Evolutionary conservation across 2,797 vertebrate genomes (phyloP), one percentile per base, ranked within the genome.

Genomic region (Pogoniulus pusillus): DNA sequence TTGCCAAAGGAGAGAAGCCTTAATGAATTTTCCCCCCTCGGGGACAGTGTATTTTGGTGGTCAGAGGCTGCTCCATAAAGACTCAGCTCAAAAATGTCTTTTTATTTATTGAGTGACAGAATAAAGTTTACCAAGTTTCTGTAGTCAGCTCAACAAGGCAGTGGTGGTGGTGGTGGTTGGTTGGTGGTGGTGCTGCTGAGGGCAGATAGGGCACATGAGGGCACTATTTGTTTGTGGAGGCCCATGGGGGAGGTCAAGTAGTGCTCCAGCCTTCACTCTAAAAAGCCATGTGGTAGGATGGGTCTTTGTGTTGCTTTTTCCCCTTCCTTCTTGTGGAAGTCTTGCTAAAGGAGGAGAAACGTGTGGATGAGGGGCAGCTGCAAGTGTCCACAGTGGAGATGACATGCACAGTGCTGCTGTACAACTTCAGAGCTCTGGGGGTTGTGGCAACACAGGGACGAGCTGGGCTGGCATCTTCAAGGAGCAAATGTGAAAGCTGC

Each of bases 141-240:
- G 12, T 23, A 54, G 51, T 71, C 43, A 59, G n/a, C 49, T 90
- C 30, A 86, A 62, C 72, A 70, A 72, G 72, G 34, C 4, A 2
- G 29, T 6, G 2, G 57, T 87, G 69, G 7, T 0, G 0, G 18
- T 1, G 2, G 7, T n/a, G n/a, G n/a, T n/a, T 55, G 37, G 2
- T 30, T 6, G 2, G 57, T 86, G 69, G 7, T 0, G 0, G 19
- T 1, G 2, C 7, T 55, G 37, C 58, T 27, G 30, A 39, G 55
- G 41, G 43, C 18, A 5, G 58, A 6, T 1, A 0, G 55, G 8
- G 68, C 3, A 2, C 1, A 2, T 39, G 5, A 0, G 0, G n/a
- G 23, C 58, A 41, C 4, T 23, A 57, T 34, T 69, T n/a, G 32
- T n/a, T n/a, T 24, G 13, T 0, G 3, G 20, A 45, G 17, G 19